A percentile compares a stretch with the other conserved stretches of the same genome.
phyloP scores from a whole-genome alignment of 2,797 vertebrate genomes.

The Cryptoprocta ferox region DNA sequence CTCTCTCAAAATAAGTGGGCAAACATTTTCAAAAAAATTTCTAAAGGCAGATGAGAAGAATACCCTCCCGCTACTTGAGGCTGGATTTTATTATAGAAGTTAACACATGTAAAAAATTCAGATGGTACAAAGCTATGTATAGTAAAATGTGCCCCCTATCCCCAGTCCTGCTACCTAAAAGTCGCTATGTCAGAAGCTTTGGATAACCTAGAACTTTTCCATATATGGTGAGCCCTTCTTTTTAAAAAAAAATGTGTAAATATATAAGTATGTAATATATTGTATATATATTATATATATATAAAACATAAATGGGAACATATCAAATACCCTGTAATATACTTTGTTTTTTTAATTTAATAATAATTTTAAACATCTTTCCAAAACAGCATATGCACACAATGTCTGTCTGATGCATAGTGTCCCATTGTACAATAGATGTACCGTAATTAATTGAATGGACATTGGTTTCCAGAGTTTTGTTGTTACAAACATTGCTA shows the following conservation, averaged over 20 bases:
- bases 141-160: not conserved
- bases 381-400: not conserved
- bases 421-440: not conserved
- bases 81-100: not conserved
- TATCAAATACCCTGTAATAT: not conserved
- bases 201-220: not conserved
- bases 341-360: slow-evolving; percentile 5
- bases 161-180: not conserved
- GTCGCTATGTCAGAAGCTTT: slow-evolving; percentile 12
- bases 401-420: not conserved
- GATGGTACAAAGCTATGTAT: not conserved
- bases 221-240: not conserved
- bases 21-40: not conserved
- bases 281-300: not conserved
- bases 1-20: too few species aligned
- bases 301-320: not conserved
- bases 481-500: not conserved
- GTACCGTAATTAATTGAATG: not conserved
- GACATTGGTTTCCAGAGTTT: not conserved
- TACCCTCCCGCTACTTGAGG: not conserved
- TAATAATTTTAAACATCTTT: slow-evolving; percentile 32
- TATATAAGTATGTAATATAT: not conserved
- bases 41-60: not conserved
- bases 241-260: not conserved
- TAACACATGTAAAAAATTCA: not conserved